phyloP scores from a whole-genome alignment of 1,140 invertebrate genomes.

The Magallana ariakensis region DNA sequence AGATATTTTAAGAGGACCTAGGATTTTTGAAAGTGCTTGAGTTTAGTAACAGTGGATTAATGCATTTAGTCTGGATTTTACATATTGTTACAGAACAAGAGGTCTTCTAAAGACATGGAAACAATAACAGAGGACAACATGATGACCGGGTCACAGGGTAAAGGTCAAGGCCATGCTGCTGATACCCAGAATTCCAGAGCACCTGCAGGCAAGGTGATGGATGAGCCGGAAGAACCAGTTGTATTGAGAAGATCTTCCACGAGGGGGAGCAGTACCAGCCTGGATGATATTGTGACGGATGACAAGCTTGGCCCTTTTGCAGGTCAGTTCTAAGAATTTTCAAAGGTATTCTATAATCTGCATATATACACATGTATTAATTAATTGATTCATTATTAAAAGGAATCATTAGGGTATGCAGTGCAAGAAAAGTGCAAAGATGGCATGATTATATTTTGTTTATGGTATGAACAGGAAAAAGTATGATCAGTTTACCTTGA shows the following conservation, averaged over 20 bases:
- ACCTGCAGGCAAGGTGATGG: background rate
- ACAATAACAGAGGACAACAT: slow-evolving; percentile 75
- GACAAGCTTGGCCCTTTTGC: slow-evolving; percentile 58
- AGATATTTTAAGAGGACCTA: slow-evolving; percentile 18
- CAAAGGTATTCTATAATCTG: too few species aligned
- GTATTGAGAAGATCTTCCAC: slow-evolving; percentile 40
- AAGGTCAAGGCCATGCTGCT: slow-evolving; percentile 4
- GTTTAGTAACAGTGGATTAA: background rate
- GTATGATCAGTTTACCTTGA: too few species aligned
- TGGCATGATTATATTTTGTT: too few species aligned
- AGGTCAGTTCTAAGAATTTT: slow-evolving; percentile 42
- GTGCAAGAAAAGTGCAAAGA: too few species aligned
- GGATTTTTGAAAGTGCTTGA: background rate
- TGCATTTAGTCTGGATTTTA: background rate
- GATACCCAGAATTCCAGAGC: slow-evolving; percentile 23
- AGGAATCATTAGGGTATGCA: too few species aligned
- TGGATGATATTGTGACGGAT: slow-evolving; percentile 43
- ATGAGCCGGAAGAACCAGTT: slow-evolving; percentile 10
- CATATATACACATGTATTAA: too few species aligned
- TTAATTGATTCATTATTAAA: too few species aligned
- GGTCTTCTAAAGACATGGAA: slow-evolving; percentile 78
- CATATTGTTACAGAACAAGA: slow-evolving; percentile 69
- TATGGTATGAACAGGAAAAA: too few species aligned
- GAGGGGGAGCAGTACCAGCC: slow-evolving; percentile 44
- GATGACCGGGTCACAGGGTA: slow-evolving; percentile 26